Percentiles rank a stretch among this genome's conserved stretches.
Conservation (phyloP, 2,888 invertebrate genomes). For the Aquatica leii region DNA sequence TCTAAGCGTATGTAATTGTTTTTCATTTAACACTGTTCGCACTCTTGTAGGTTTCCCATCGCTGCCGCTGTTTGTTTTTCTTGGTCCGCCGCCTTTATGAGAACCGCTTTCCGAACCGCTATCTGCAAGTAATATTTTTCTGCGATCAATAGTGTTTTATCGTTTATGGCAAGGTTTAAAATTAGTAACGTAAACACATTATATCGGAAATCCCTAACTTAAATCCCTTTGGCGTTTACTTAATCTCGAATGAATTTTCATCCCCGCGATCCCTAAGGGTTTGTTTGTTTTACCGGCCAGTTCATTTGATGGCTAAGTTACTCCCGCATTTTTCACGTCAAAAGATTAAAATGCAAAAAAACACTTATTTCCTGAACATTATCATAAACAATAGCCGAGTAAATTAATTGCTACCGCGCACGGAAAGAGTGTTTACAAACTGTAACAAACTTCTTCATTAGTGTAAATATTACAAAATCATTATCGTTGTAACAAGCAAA, state of each 20-base stretch:
- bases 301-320: neutral
- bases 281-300: slow-evolving; percentile 1
- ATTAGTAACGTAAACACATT: slow-evolving; percentile 13
- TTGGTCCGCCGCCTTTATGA: slow-evolving; percentile 67
- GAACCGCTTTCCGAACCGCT: slow-evolving; percentile 93
- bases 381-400: neutral
- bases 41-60: slow-evolving; percentile 99
- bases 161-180: neutral
- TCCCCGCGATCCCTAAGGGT: slow-evolving; percentile 7
- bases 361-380: neutral
- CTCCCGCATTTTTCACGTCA: neutral
- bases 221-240: slow-evolving; percentile 24
- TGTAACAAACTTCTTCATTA: neutral
- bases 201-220: slow-evolving; percentile 11
- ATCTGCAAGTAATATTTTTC: slow-evolving; percentile 66
- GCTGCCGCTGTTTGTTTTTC: slow-evolving; percentile 63
- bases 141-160: neutral
- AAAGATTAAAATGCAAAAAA: neutral
- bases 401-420: neutral
- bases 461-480: no score
- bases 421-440: neutral
- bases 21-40: slow-evolving; percentile 97
- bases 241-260: slow-evolving; percentile 17
- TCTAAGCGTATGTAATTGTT: slow-evolving; percentile 95
- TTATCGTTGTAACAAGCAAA: no score